phyloP scores from a whole-genome alignment of 2,888 invertebrate genomes.

The Amiota mariae region DNA sequence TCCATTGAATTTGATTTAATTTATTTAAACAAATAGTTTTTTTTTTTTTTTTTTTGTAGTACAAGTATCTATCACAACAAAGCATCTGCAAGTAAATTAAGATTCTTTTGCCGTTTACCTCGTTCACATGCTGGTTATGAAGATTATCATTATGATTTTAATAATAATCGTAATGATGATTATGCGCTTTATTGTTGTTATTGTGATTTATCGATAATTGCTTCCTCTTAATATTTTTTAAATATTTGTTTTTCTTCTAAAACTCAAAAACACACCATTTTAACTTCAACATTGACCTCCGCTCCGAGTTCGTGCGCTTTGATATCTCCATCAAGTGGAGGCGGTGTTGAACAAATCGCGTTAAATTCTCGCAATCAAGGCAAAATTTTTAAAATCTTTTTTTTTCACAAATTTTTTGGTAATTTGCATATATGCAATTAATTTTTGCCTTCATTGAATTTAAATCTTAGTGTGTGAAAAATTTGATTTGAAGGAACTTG shows the following conservation, averaged over 20 bases:
- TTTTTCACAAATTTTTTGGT: background rate
- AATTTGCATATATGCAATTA: constrained; percentile 19
- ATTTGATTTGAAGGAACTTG: too few species aligned
- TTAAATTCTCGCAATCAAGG: constrained; percentile 13
- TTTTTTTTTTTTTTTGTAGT: constrained; percentile 40
- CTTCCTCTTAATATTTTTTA: constrained; percentile 28
- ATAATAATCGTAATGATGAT: constrained; percentile 13
- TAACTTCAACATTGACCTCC: constrained; percentile 13
- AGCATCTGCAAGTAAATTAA: too few species aligned
- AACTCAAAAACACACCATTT: background rate
- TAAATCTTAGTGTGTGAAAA: background rate
- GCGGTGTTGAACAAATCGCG: constrained; percentile 15
- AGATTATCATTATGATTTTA: background rate
- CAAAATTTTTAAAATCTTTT: background rate
- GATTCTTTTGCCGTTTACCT: constrained; percentile 13
- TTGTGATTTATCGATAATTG: constrained; percentile 22
- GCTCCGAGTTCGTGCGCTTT: background rate
- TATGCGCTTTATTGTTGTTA: constrained; percentile 19
- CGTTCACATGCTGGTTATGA: background rate
- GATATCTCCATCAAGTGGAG: constrained; percentile 8
- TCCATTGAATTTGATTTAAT: constrained; percentile 62
- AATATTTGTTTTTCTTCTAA: constrained; percentile 20
- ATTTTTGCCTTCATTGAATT: background rate
- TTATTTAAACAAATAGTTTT: constrained; percentile 40
- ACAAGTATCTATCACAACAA: too few species aligned